Conservation (phyloP, 2,888 invertebrate species). For the Ichneumon xanthorius region DNA sequence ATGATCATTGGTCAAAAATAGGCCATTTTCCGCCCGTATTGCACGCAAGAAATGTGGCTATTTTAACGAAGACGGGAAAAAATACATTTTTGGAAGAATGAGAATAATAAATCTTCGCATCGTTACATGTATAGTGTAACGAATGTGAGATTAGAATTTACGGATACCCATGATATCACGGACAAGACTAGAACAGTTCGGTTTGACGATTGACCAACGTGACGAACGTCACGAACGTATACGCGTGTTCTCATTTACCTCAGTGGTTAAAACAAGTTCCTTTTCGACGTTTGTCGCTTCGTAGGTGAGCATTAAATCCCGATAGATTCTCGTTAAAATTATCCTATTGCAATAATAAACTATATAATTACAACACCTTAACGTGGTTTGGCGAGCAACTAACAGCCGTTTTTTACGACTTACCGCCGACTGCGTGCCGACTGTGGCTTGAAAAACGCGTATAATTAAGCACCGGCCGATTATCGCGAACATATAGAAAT, state of each 20-base stretch:
- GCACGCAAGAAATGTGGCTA: too few relatives aligned
- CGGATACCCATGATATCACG: too few relatives aligned
- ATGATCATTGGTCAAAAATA: too few relatives aligned
- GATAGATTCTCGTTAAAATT: neutral
- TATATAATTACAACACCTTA: neutral
- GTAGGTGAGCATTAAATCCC: neutral
- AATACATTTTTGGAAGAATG: too few relatives aligned
- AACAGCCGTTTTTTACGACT: conserved; percentile 18
- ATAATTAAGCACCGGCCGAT: neutral
- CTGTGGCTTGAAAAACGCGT: neutral
- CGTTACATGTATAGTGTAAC: too few relatives aligned
- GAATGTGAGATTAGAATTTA: too few relatives aligned
- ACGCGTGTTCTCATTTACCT: neutral
- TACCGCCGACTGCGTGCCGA: neutral
- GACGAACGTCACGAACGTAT: neutral
- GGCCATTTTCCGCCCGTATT: too few relatives aligned
- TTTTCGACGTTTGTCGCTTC: neutral
- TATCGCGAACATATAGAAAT: neutral
- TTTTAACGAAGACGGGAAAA: too few relatives aligned
- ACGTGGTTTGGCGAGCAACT: neutral
- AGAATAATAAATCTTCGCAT: too few relatives aligned
- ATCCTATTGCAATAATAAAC: neutral
- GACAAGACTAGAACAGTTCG: too few relatives aligned
- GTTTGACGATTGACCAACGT: too few relatives aligned
- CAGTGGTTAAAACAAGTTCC: neutral